Base-by-base conservation (phyloP, 1,140 invertebrate genomes). In the Eueides isabella region DNA sequence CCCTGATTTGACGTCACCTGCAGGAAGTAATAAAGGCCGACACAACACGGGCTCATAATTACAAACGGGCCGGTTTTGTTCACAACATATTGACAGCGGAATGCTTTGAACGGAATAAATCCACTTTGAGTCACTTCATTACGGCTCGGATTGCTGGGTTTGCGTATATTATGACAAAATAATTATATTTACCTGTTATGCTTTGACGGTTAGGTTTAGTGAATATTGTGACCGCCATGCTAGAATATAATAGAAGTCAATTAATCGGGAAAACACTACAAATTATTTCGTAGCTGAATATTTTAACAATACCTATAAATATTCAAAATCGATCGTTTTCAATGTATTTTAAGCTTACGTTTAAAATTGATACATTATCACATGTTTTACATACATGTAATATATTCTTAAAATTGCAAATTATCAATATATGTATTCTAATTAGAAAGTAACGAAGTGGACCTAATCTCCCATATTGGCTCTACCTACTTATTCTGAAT, bases 1-100 rank as follows among this genome's bases (percentile, higher is more conserved):
- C 72, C 80, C 70, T 82, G 86, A 88, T 88, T 87, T 80, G 80
- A 83, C 85, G 88, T 90, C 90, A 90, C 85, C 85, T 90, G 87
- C 90, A 92, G 87, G 83, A 85, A 84, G 82, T 80, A 90, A 89
- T 90, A 90, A 85, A 88, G 84, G 76, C 74, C 77, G 75, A 75
- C 74, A 85, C 85, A 87, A 88, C 84, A 78, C 84, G 44, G 80
- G 69, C 77, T 83, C 85, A 90, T 92, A 90, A 92, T 92, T 91
- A 90, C 87, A 81, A 83, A 71, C 80, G 77, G 72, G 73, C 68
- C 67, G 38, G 69, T 88, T 87, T 85, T 83, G 84, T 85, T 84
- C 84, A 82, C 76, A 83, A 83, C 82, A 85, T 84, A 86, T 90
- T 87, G 84, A 88, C 83, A 86, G 74, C 77, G 86, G 87, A 84